A percentile compares a stretch with the other conserved stretches of the same genome.
Conservation (phyloP, 35 echinoderm and acorn worm species). For the Strongylocentrotus purpuratus region DNA sequence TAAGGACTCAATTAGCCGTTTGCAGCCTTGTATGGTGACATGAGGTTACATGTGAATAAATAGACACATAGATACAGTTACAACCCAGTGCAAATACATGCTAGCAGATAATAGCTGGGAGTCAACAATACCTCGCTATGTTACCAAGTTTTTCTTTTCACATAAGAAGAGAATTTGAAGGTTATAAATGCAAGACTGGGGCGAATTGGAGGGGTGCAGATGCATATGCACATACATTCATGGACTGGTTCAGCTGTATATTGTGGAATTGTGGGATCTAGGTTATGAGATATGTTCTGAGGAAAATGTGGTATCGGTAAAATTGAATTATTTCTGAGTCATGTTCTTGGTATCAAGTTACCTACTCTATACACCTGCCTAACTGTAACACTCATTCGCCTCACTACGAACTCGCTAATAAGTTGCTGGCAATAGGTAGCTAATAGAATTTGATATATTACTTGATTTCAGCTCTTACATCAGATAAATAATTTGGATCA, state of each 20-base stretch:
- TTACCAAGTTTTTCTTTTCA: neutral
- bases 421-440: too few species aligned
- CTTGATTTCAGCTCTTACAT: too few species aligned
- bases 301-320: neutral
- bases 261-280: neutral
- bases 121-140: neutral
- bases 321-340: neutral
- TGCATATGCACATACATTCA: constrained; percentile 8
- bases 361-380: neutral
- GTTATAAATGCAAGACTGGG: neutral
- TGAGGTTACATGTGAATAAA: constrained; percentile 10
- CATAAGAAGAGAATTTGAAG: neutral
- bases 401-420: neutral
- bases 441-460: too few species aligned
- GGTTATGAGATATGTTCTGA: neutral
- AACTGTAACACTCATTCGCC: neutral
- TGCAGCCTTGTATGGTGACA: neutral
- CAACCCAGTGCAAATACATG: constrained; percentile 23
- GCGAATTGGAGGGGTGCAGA: neutral
- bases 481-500: too few species aligned
- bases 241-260: neutral
- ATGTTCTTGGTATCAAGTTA: neutral
- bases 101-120: constrained; percentile 11
- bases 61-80: constrained; percentile 24
- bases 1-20: neutral